Percentiles rank a stretch among this genome's conserved stretches.
phyloP scores from a whole-genome alignment of 2,888 invertebrate species.

The Lasioglossum marginatum region DNA sequence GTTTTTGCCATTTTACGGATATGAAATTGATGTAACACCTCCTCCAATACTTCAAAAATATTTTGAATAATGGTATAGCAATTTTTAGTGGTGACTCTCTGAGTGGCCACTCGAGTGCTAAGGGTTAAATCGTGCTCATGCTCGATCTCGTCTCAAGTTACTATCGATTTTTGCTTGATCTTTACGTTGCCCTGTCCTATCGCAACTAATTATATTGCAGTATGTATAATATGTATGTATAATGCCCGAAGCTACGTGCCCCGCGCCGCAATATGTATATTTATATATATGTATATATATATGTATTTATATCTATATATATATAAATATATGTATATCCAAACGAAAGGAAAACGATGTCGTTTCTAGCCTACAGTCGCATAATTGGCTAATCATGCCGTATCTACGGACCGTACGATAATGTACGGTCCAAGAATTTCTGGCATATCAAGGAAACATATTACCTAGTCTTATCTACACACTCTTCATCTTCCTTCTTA shows the following conservation, averaged over 20 bases:
- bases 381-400: conserved; percentile 68
- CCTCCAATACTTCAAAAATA: too few relatives aligned
- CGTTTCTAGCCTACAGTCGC: conserved; percentile 56
- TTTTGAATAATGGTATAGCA: too few relatives aligned
- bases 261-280: conserved; percentile 43
- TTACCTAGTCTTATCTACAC: conserved; percentile 71
- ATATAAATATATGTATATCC: conserved; percentile 43
- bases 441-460: conserved; percentile 51
- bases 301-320: neutral
- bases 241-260: conserved; percentile 29
- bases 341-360: conserved; percentile 53
- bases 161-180: conserved; percentile 28
- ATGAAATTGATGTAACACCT: too few relatives aligned
- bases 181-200: conserved; percentile 39
- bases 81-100: too few relatives aligned
- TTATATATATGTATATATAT: conserved; percentile 24
- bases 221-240: conserved; percentile 44
- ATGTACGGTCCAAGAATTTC: conserved; percentile 63
- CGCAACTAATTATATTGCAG: conserved; percentile 53
- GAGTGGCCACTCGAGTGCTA: too few relatives aligned
- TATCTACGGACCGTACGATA: conserved; percentile 72
- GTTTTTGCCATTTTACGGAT: too few relatives aligned
- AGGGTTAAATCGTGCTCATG: conserved; percentile 18
- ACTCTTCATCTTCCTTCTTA: conserved; percentile 73
- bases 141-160: conserved; percentile 56